phyloP scores from a whole-genome alignment of 2,888 invertebrate genomes.

The Pimpla rufipes region DNA sequence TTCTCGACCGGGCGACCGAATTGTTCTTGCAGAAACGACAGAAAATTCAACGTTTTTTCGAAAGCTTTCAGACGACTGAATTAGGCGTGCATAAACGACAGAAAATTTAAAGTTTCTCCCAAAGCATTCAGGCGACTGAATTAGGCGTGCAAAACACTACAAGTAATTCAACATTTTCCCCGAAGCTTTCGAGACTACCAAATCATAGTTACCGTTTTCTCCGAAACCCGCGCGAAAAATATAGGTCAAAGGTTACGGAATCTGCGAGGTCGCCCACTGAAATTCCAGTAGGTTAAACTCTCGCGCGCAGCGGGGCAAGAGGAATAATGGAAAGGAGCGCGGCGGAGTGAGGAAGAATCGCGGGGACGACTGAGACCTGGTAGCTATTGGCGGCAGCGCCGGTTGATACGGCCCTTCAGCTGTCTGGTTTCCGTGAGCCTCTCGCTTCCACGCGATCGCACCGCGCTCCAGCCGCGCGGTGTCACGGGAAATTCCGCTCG shows the following conservation, averaged over 20 bases:
- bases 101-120: too few species aligned
- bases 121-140: too few species aligned
- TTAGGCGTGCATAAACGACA: too few species aligned
- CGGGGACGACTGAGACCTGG: background rate
- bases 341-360: conserved; percentile 68
- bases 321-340: conserved; percentile 62
- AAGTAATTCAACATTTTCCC: too few species aligned
- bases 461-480: conserved; percentile 61
- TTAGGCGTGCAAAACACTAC: too few species aligned
- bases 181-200: too few species aligned
- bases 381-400: too few species aligned
- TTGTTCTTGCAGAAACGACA: too few species aligned
- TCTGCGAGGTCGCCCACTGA: background rate
- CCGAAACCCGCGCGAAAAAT: background rate
- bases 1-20: too few species aligned
- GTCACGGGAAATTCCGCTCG: conserved; percentile 60
- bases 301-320: background rate
- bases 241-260: background rate
- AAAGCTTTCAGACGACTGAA: too few species aligned
- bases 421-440: conserved; percentile 64
- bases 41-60: too few species aligned
- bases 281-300: conserved; percentile 17
- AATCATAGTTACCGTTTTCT: too few species aligned
- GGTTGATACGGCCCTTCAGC: conserved; percentile 43
- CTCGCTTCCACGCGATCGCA: conserved; percentile 43